Percentiles rank a stretch among this genome's conserved stretches.
These are phyloP conservation scores for Hypothenemus hampei DNA, from an alignment of 1,140 invertebrate genomes.

Conservation along the genomic window DNA sequence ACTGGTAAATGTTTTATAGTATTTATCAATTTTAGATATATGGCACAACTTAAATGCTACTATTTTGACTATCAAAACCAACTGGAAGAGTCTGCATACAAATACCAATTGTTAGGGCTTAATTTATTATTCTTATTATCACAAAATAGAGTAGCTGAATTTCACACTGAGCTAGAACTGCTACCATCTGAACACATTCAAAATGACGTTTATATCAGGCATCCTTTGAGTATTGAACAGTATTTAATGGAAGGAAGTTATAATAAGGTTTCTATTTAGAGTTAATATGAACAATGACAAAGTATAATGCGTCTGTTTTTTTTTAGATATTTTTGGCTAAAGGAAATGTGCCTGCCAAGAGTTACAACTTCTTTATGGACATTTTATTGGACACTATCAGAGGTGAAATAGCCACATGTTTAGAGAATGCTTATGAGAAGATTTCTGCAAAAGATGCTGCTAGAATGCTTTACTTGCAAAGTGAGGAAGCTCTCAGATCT, in stretches of 20 bases:
- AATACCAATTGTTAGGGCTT: conserved; percentile 91
- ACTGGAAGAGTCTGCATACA: conserved; percentile 88
- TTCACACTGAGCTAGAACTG: conserved; percentile 96
- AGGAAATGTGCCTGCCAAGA: conserved; percentile 92
- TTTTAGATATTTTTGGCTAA: conserved; percentile 74
- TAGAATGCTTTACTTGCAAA: conserved; percentile 82
- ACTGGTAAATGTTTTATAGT: not conserved
- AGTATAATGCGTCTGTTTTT: not conserved
- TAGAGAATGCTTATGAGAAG: conserved; percentile 93
- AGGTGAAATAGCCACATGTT: conserved; percentile 92
- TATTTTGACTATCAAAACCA: conserved; percentile 92
- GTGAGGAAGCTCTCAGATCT: conserved; percentile 68
- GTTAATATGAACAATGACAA: conserved; percentile 5
- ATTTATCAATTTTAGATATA: conserved; percentile 42
- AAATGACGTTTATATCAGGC: conserved; percentile 89
- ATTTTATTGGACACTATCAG: conserved; percentile 92
- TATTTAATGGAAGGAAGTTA: conserved; percentile 99
- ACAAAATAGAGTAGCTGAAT: conserved; percentile 95
- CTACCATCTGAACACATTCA: conserved; percentile 90
- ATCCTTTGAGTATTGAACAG: conserved; percentile 94
- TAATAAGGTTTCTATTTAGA: conserved; percentile 95
- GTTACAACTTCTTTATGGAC: conserved; percentile 97
- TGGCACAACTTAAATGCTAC: conserved; percentile 95
- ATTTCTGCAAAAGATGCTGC: conserved; percentile 84
- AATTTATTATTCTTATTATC: conserved; percentile 94